Conservation (phyloP, 2,888 invertebrate genomes). For the Oligia fasciuncula region DNA sequence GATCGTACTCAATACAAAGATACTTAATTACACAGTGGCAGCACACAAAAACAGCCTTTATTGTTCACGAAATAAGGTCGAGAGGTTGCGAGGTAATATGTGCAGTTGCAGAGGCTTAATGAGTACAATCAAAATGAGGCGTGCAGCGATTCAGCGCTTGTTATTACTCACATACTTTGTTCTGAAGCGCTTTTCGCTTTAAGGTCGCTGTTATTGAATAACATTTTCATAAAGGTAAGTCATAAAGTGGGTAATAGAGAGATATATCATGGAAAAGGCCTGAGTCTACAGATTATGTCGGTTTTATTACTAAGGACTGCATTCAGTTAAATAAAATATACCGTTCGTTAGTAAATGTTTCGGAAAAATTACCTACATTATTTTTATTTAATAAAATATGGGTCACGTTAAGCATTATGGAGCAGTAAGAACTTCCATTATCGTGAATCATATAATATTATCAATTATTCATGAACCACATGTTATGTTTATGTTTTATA, state of each 20-base stretch:
- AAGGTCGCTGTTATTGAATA: constrained; percentile 58
- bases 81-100: constrained; percentile 62
- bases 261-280: constrained; percentile 49
- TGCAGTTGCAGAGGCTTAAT: constrained; percentile 71
- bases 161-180: constrained; percentile 67
- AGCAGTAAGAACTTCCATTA: constrained; percentile 11
- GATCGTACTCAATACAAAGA: constrained; percentile 61
- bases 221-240: constrained; percentile 59
- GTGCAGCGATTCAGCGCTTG: constrained; percentile 66
- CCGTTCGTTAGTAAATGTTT: constrained; percentile 36
- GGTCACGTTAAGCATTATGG: constrained; percentile 5
- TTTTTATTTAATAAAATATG: constrained; percentile 36
- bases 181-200: constrained; percentile 53
- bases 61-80: constrained; percentile 64
- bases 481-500: not conserved
- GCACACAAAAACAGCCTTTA: constrained; percentile 61
- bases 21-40: constrained; percentile 63
- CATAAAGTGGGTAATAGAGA: constrained; percentile 59
- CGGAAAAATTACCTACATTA: constrained; percentile 42
- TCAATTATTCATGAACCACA: constrained; percentile 16
- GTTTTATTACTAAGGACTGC: constrained; percentile 50
- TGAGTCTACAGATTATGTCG: constrained; percentile 54
- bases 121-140: constrained; percentile 76
- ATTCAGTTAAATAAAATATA: constrained; percentile 45
- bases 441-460: constrained; percentile 4